A percentile compares a stretch with the other conserved stretches of the same genome.
phyloP scores from a whole-genome alignment of 2,113 vertebrate species.

The Tylochromis polylepis region DNA sequence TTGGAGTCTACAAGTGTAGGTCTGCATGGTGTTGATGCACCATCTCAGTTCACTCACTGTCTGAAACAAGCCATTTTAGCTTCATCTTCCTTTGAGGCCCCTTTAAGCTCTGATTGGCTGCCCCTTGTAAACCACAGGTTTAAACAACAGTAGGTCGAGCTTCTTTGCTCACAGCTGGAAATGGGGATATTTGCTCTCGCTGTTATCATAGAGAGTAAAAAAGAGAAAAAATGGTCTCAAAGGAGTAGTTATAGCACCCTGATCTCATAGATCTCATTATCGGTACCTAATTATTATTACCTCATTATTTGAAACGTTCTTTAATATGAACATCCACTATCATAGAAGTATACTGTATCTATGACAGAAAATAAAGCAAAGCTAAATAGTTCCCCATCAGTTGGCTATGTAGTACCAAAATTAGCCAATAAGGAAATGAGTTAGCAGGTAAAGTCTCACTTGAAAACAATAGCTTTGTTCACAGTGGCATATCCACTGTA shows the following conservation, averaged over 20 bases:
- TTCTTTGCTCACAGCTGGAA: background rate
- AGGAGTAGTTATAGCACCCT: accelerated
- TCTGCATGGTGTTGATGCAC: background rate
- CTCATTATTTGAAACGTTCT: background rate
- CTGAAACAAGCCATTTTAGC: background rate
- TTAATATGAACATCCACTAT: background rate
- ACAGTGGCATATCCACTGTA: too few species aligned
- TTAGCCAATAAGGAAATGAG: background rate
- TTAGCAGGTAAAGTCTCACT: background rate
- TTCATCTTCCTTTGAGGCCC: background rate
- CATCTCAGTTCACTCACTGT: background rate
- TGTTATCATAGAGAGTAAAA: background rate
- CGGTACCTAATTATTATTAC: background rate
- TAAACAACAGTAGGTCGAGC: background rate
- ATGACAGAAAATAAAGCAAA: background rate
- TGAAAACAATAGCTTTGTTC: background rate
- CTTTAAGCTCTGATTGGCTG: too few species aligned
- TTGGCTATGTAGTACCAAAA: background rate
- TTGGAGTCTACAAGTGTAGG: too few species aligned
- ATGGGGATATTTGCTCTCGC: background rate
- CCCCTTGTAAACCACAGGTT: too few species aligned
- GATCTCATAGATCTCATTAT: background rate
- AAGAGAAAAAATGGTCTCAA: background rate
- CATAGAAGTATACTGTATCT: background rate
- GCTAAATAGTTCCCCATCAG: background rate